Base-by-base conservation (phyloP, 2,888 invertebrate genomes). In the Eupithecia pulchellata region DNA sequence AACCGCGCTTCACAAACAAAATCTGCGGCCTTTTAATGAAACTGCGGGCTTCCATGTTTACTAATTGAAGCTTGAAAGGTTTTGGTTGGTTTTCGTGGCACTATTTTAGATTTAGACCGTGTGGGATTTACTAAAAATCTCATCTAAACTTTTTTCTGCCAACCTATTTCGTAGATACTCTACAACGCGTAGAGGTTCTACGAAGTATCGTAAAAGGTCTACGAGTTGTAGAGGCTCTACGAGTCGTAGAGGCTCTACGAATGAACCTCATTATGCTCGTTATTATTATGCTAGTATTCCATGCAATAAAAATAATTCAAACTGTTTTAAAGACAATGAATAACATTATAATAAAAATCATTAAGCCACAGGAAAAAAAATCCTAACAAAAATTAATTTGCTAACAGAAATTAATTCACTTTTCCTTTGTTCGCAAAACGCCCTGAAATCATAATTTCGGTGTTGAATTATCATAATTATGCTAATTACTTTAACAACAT, bases 1-100 rank as follows among this genome's bases (percentile, higher is more conserved):
- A 78, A 82, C 85, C 82, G 76, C 73, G 75, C 81, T 76, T 47
- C n/a, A 20, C 81, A 79, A 84, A 86, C 83, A 85, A 85, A 82
- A 82, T 84, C 81, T 78, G 78, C 75, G 42, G 66, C 66, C 65
- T 60, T 67, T 65, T 68, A 73, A 64, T 65, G n/a, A 64, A 72
- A 67, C 68, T 73, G 36, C 34, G 42, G 27, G 20, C 63, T 63
- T 61, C 67, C 68, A n/a, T 32, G 52, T 39, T 32, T 20, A 34
- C 61, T 36, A 61, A 61, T 61, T 61, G 61, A 61, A 34, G 61
- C 13, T 34, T 61, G 36, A 61, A 61, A 61, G 61, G 25, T 61
- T 61, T 61, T 30, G 20, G 61, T 9, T 61, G 13, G 61, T 57
- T 27, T 57, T 29, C 8, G 29, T 11, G 29, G 13, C 8, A 13